These are phyloP conservation scores for Automeris io DNA, from an alignment of 2,888 invertebrate species.

Conservation along the genomic window DNA sequence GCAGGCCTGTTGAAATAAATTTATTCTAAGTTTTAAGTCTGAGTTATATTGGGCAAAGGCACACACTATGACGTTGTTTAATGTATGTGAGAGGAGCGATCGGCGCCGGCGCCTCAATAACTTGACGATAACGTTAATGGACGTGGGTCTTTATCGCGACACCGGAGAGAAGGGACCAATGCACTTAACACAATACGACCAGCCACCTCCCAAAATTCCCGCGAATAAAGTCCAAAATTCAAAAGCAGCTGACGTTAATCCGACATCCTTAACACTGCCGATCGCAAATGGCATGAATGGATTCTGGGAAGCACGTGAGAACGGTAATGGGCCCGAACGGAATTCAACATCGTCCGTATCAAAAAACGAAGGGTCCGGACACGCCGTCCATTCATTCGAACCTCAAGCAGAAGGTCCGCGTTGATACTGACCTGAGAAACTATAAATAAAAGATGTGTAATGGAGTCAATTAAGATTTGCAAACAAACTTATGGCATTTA, in stretches of 20 bases:
- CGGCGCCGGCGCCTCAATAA: slow-evolving; percentile 70
- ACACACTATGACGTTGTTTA: slow-evolving; percentile 1
- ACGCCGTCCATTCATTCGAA: slow-evolving; percentile 12
- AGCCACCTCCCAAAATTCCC: slow-evolving; percentile 6
- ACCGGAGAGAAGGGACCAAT: slow-evolving; percentile 31
- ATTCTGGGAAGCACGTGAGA: slow-evolving; percentile 64
- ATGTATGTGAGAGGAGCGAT: background rate
- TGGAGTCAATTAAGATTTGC: slow-evolving; percentile 18
- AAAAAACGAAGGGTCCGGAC: slow-evolving; percentile 39
- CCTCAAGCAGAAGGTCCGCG: background rate
- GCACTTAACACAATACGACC: slow-evolving; percentile 25
- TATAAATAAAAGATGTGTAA: slow-evolving; percentile 16
- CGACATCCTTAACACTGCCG: slow-evolving; percentile 1
- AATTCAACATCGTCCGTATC: slow-evolving; percentile 59
- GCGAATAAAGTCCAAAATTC: slow-evolving; percentile 10
- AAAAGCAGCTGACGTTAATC: slow-evolving; percentile 9
- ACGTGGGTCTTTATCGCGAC: slow-evolving; percentile 56
- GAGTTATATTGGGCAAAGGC: background rate
- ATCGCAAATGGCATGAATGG: slow-evolving; percentile 58
- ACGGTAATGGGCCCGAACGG: slow-evolving; percentile 56
- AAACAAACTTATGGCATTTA: slow-evolving; percentile 11
- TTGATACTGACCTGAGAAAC: background rate
- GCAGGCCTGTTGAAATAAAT: no score
- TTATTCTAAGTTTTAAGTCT: no score
- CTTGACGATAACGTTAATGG: slow-evolving; percentile 70